Evolutionary conservation across 2,888 invertebrate genomes (phyloP).

Genomic region (Drosophila borealis): DNA sequence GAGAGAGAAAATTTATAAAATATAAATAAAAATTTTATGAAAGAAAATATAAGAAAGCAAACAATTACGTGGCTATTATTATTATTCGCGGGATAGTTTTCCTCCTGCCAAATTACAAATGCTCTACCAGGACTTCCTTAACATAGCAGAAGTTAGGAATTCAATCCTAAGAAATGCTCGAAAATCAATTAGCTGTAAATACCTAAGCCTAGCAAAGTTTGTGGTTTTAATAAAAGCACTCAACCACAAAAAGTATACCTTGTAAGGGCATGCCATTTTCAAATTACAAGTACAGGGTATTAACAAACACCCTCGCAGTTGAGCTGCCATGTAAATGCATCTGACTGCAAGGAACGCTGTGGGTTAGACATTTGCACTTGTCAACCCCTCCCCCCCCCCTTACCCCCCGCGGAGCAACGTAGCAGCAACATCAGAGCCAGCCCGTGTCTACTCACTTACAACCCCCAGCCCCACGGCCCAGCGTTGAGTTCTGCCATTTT

Average conservation of each 20-base stretch:
- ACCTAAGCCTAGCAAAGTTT: no score
- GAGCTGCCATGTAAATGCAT: constrained; percentile 50
- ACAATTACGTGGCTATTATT: no score
- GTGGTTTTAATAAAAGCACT: no score
- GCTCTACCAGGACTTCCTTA: no score
- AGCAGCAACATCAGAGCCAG: constrained; percentile 43
- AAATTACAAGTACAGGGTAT: constrained; percentile 31
- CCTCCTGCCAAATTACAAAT: no score
- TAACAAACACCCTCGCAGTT: constrained; percentile 28
- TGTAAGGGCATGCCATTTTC: background rate
- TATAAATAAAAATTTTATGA: no score
- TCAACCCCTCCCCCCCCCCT: constrained; percentile 23
- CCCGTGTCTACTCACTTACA: constrained; percentile 1
- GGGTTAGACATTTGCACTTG: constrained; percentile 65
- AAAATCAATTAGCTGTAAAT: no score
- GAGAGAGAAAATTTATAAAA: no score
- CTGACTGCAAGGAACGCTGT: constrained; percentile 48
- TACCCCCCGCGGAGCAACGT: constrained; percentile 22
- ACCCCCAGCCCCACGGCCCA: background rate
- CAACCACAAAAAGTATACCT: no score
- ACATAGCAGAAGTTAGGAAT: no score
- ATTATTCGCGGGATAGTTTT: no score
- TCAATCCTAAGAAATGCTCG: no score
- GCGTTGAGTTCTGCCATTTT: constrained; percentile 47
- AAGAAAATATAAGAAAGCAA: background rate